Conservation (phyloP, 2,888 invertebrate genomes). For the Nymphalis c-album region DNA sequence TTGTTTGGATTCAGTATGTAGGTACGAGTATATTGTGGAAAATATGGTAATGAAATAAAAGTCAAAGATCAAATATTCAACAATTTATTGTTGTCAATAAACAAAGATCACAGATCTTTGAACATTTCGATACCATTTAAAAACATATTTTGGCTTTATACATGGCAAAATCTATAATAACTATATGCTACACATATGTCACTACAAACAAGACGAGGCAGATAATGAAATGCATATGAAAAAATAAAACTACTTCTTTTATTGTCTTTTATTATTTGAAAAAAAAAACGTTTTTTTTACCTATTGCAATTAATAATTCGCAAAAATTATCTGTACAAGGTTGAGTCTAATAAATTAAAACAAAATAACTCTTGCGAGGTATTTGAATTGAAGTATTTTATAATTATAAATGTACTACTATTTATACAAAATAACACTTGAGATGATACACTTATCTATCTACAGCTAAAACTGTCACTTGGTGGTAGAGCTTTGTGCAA, state of each 20-base stretch:
- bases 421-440: too few species aligned
- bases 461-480: not conserved
- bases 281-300: not conserved
- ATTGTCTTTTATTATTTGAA: constrained; percentile 4
- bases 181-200: not conserved
- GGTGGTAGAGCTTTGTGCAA: too few species aligned
- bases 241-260: not conserved
- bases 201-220: not conserved
- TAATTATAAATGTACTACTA: too few species aligned
- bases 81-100: constrained; percentile 73
- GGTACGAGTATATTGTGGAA: not conserved
- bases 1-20: too few species aligned
- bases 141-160: constrained; percentile 40
- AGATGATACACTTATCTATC: not conserved
- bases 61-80: constrained; percentile 53
- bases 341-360: too few species aligned
- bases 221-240: not conserved
- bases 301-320: too few species aligned
- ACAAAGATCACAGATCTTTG: constrained; percentile 75
- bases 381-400: too few species aligned
- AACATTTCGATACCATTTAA: constrained; percentile 52
- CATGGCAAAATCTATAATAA: not conserved
- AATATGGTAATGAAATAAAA: constrained; percentile 21
- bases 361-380: too few species aligned
- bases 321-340: too few species aligned